Conservation (phyloP, 2,888 invertebrate species). For the Ectemnius continuus region DNA sequence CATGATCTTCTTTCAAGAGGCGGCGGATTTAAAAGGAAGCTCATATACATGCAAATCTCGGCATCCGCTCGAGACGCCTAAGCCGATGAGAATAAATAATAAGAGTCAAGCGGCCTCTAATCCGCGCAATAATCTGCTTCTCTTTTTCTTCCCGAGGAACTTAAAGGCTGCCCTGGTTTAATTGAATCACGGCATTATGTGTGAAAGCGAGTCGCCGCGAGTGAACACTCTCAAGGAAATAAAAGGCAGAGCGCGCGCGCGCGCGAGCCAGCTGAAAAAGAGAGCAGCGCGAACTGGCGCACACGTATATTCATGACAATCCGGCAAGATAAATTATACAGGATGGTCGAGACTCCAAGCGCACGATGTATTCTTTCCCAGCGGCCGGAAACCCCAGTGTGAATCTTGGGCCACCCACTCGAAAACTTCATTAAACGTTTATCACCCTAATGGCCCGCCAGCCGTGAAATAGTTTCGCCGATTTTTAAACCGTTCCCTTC, state of each 20-base stretch:
- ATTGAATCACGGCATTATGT: conserved; percentile 5
- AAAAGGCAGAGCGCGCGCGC: background rate
- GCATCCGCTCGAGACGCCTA: background rate
- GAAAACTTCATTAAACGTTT: conserved; percentile 49
- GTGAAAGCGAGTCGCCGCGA: background rate
- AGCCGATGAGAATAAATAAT: conserved; percentile 1
- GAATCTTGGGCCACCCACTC: conserved; percentile 30
- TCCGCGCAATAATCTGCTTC: no score
- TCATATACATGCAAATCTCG: background rate
- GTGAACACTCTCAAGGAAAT: background rate
- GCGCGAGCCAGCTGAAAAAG: background rate
- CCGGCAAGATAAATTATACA: conserved; percentile 23
- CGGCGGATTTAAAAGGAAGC: no score
- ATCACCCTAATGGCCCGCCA: conserved; percentile 42
- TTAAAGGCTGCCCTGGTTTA: background rate
- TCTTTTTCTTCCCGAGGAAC: background rate
- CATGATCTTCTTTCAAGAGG: no score
- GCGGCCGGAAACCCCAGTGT: conserved; percentile 16
- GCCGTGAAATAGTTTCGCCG: conserved; percentile 37
- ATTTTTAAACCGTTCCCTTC: conserved; percentile 39
- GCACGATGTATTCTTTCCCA: conserved; percentile 6
- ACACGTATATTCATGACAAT: conserved; percentile 12
- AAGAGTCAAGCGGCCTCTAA: no score
- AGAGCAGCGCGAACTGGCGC: background rate
- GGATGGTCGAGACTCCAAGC: background rate